Evolutionary conservation across 2,113 vertebrate species (phyloP).

Genomic region (Verasper variegatus): DNA sequence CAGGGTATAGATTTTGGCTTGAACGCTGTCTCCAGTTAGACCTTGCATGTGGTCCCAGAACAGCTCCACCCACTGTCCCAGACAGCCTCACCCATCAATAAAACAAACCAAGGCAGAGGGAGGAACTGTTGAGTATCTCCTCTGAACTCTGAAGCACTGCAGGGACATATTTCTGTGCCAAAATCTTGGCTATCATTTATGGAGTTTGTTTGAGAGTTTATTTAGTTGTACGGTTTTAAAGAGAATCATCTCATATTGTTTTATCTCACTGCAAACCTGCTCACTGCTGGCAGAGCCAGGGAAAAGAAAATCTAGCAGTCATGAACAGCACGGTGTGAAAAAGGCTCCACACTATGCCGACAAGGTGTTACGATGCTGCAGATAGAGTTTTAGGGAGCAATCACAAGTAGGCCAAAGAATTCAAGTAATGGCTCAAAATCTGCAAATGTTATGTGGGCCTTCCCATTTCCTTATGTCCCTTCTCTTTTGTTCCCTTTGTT

Average conservation of each 20-base stretch:
- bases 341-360: too few species aligned
- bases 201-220: not conserved
- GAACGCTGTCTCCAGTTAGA: not conserved
- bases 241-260: not conserved
- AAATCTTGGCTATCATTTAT: not conserved
- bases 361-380: too few species aligned
- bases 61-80: constrained; percentile 25
- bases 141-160: not conserved
- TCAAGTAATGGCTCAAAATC: too few species aligned
- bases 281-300: not conserved
- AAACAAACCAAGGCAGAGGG: constrained; percentile 33
- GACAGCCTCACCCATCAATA: constrained; percentile 52
- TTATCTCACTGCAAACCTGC: not conserved
- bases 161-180: not conserved
- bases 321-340: not conserved
- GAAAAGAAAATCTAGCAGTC: not conserved
- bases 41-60: constrained; percentile 23
- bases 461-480: not conserved
- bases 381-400: too few species aligned
- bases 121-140: not conserved
- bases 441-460: not conserved
- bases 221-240: not conserved
- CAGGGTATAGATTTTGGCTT: not conserved
- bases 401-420: too few species aligned
- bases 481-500: constrained; percentile 2